Evolutionary conservation across 2,888 invertebrate species (phyloP).

Genomic region (Monopis laevigella): DNA sequence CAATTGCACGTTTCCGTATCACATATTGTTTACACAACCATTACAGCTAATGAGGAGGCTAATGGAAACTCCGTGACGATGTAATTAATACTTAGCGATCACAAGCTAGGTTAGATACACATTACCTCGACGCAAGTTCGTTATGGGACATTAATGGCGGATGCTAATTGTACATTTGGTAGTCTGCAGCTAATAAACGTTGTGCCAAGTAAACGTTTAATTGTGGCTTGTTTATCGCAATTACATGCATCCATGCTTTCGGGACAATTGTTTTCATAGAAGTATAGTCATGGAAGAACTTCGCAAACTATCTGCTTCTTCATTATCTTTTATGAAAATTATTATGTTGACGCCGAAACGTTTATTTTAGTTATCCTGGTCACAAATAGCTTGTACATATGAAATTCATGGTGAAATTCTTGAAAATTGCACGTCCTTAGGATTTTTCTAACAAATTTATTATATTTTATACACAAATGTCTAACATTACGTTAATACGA

Average conservation of each 20-base stretch:
- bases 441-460: no score
- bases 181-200: conserved; percentile 30
- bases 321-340: no score
- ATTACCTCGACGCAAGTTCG: conserved; percentile 12
- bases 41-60: conserved; percentile 49
- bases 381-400: no score
- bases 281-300: no score
- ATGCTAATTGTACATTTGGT: conserved; percentile 16
- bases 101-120: conserved; percentile 14
- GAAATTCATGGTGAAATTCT: no score
- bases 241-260: conserved; percentile 52
- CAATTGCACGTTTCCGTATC: conserved; percentile 32
- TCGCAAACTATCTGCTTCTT: no score
- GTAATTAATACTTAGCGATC: conserved; percentile 23
- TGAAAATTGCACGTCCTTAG: no score
- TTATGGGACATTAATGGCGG: conserved; percentile 12
- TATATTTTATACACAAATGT: no score
- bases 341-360: no score
- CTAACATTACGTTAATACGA: no score
- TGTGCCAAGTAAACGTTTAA: conserved; percentile 46
- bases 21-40: conserved; percentile 46
- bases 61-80: conserved; percentile 38
- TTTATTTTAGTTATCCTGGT: no score
- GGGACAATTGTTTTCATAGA: conserved; percentile 7
- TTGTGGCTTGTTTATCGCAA: conserved; percentile 49